Evolutionary conservation across 1,140 invertebrate species (phyloP).

Genomic region (Gryon sp.): DNA sequence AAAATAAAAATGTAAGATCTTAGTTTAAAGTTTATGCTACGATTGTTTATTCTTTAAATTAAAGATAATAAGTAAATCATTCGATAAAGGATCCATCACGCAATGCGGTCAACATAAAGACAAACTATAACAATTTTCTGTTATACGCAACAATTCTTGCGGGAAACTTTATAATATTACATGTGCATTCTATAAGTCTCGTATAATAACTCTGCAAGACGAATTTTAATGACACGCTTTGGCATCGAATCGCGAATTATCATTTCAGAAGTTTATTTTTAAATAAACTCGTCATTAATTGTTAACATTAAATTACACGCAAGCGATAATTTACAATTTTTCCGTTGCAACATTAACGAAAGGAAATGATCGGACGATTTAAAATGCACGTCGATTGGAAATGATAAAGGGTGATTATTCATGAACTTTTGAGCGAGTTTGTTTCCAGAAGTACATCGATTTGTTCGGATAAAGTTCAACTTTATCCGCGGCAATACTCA

Average conservation of each 20-base stretch:
- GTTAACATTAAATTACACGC: constrained; percentile 19
- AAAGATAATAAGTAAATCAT: too few relatives aligned
- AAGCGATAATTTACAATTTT: constrained; percentile 17
- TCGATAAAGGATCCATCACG: too few relatives aligned
- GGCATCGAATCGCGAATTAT: constrained; percentile 10
- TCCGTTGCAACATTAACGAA: constrained; percentile 22
- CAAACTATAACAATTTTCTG: background rate
- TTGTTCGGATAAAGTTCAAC: constrained; percentile 47
- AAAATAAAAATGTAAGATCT: too few relatives aligned
- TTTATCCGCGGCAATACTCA: constrained; percentile 33
- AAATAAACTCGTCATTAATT: constrained; percentile 29
- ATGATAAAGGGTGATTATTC: constrained; percentile 51
- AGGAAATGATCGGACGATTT: constrained; percentile 35
- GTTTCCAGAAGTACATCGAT: constrained; percentile 54
- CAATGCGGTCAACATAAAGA: too few relatives aligned
- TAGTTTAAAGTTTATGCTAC: too few relatives aligned
- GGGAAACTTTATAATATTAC: too few relatives aligned
- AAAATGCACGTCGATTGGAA: constrained; percentile 41
- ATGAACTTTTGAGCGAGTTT: constrained; percentile 54
- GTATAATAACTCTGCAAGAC: background rate
- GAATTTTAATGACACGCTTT: constrained; percentile 5
- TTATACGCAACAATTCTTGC: background rate
- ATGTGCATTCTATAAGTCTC: background rate
- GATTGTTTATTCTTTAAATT: too few relatives aligned
- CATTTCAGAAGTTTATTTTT: constrained; percentile 28